Conservation (phyloP, 2,113 vertebrate genomes). For the Otolemur garnettii region DNA sequence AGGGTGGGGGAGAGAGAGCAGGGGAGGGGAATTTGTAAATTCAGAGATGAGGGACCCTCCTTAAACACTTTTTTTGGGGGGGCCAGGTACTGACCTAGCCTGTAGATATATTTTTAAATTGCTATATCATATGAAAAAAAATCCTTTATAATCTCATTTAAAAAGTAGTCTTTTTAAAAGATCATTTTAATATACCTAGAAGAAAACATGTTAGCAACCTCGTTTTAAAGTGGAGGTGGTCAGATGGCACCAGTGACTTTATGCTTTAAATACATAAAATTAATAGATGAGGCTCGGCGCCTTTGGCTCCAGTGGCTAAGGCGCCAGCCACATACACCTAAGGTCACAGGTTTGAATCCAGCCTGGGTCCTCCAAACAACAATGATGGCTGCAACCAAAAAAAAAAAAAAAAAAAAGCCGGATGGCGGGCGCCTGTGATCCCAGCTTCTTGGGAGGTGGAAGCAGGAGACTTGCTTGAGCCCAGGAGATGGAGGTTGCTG, state of each 20-base stretch:
- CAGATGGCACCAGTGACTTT: background rate
- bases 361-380: too few species aligned
- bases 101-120: background rate
- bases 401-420: too few species aligned
- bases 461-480: too few species aligned
- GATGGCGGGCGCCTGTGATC: too few species aligned
- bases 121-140: background rate
- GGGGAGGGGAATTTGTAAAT: background rate
- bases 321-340: too few species aligned
- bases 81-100: background rate
- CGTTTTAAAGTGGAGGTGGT: background rate
- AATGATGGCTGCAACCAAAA: too few species aligned
- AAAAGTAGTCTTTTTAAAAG: background rate
- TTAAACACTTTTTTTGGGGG: background rate
- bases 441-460: too few species aligned
- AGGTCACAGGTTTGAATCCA: too few species aligned
- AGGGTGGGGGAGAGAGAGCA: background rate
- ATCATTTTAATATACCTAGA: background rate
- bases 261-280: background rate
- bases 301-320: too few species aligned
- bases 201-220: background rate
- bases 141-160: background rate
- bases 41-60: background rate
- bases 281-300: background rate
- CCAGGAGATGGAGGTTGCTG: too few species aligned